Base-by-base conservation (phyloP, 2,888 invertebrate genomes). In the Erynnis tages region DNA sequence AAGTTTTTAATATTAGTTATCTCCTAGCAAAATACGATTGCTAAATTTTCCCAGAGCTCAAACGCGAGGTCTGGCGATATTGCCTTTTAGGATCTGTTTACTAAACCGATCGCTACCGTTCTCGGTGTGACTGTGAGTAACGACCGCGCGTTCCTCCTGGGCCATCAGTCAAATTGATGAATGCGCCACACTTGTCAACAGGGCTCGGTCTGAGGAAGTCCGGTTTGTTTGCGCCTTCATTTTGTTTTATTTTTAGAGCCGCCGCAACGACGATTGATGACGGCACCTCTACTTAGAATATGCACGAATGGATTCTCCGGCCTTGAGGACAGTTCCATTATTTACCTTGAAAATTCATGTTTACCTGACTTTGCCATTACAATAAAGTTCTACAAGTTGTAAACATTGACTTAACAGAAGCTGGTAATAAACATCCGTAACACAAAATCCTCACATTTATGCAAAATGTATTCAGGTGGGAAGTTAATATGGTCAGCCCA, bases 101-200 rank as follows among this genome's bases (percentile, higher is more conserved):
- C 29, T 38, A 35, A 34, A 8, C 41, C 17, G 49, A 50, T 29
- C 21, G 16, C 21, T 13, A 44, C 40, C 40, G 48, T 45, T 19
- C 48, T 1, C 5, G 11, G 4, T 34, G 23, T 34, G 34, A 27
- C 27, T 52, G 41, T 54, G 46, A 54, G 43, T 54, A 44, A 55
- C 43, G 40, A 32, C 7, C 45, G 29, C 46, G 41, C 41, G 47
- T 43, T 25, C 17, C 49, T 49, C 37, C 17, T 21, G 19, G 14
- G 32, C 35, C 37, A 55, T 55, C 52, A 10, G 34, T 52, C 29
- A 48, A 34, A 27, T 37, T 56, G 56, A 56, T 54, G 45, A 45
- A 55, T 53, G 47, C 23, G 17, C 34, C 16, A 25, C 14, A 27
- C 47, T 29, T 14, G 21, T 47, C 29, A 17, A 27, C 27, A 25